Evolutionary conservation across 1,140 invertebrate species (phyloP).

Genomic region (Drosophila lowei): DNA sequence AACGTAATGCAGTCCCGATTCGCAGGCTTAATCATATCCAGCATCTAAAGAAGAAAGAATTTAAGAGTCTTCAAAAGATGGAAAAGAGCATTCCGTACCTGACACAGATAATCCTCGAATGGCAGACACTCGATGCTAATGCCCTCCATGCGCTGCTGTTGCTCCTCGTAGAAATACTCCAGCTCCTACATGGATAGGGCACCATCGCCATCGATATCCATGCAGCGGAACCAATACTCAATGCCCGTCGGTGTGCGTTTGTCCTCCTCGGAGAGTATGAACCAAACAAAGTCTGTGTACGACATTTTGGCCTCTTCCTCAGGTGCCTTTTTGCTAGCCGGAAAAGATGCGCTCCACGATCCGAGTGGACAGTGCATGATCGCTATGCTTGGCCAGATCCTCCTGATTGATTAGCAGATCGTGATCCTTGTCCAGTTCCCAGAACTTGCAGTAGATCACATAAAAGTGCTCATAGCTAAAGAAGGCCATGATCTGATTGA

Average conservation of each 20-base stretch:
- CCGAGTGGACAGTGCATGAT: conserved; percentile 96
- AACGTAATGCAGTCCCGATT: conserved; percentile 92
- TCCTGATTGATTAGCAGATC: conserved; percentile 97
- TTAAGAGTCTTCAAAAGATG: background rate
- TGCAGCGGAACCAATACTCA: conserved; percentile 97
- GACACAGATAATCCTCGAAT: conserved; percentile 98
- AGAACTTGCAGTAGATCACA: conserved; percentile 99
- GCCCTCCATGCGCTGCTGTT: conserved; percentile 98
- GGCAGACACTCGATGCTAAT: conserved; percentile 98
- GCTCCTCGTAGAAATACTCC: conserved; percentile 99
- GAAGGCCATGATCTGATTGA: conserved; percentile 98
- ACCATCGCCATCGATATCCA: conserved; percentile 99
- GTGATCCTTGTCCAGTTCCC: conserved; percentile 99
- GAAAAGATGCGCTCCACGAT: conserved; percentile 99
- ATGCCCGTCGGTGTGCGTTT: conserved; percentile 97
- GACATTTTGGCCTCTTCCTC: conserved; percentile 90
- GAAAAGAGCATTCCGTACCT: conserved; percentile 85
- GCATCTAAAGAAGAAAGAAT: conserved; percentile 87
- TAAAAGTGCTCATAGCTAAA: conserved; percentile 99
- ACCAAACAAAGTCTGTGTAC: conserved; percentile 99
- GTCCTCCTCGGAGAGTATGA: conserved; percentile 99
- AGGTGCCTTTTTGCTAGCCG: conserved; percentile 87
- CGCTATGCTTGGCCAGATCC: conserved; percentile 97
- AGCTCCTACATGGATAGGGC: conserved; percentile 99
- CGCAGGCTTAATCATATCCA: conserved; percentile 97